Base-by-base conservation (phyloP, 1,140 invertebrate genomes). In the Carposina sasakii region DNA sequence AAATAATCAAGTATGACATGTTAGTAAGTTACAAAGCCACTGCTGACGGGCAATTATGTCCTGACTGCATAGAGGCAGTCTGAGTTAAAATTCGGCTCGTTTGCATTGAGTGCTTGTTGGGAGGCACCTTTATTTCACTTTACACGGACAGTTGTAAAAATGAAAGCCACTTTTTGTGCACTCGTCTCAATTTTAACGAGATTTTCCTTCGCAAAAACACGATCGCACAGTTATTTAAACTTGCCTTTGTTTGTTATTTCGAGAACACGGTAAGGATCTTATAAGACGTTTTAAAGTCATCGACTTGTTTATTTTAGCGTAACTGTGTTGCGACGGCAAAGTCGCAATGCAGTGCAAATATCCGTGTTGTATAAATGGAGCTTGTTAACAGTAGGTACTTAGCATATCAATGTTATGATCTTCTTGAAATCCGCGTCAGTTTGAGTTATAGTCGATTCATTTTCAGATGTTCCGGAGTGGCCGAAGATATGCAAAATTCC, bases 201-300 rank as follows among this genome's bases (percentile, higher is more conserved):
- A 69, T 67, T 67, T 63, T 44, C 41, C 52, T 58, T 57, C 54
- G 72, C 63, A 72, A 72, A 71, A 61, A 56, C 50, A 60, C 44
- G 57, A 71, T 58, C 61, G 40, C 63, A 71, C 69, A 71, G 63
- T 68, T 71, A 67, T 74, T 72, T 73, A 71, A 76, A 66, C 59
- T 71, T 62, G 71, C 64, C 61, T 55, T 59, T n/a, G n/a, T n/a
- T n/a, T n/a, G n/a, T n/a, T n/a, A n/a, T n/a, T n/a, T n/a, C n/a
- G n/a, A n/a, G n/a, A n/a, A n/a, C n/a, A n/a, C n/a, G n/a, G n/a
- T n/a, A n/a, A n/a, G n/a, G n/a, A n/a, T n/a, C n/a, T n/a, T n/a
- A n/a, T n/a, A n/a, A n/a, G 31, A 56, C 50, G 40, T 53, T 48
- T 61, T 52, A 21, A 8, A 45, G 17, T 39, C 19, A 34, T 37